Base-by-base conservation (phyloP, 2,113 vertebrate species). In the Entomyzon cyanotis region DNA sequence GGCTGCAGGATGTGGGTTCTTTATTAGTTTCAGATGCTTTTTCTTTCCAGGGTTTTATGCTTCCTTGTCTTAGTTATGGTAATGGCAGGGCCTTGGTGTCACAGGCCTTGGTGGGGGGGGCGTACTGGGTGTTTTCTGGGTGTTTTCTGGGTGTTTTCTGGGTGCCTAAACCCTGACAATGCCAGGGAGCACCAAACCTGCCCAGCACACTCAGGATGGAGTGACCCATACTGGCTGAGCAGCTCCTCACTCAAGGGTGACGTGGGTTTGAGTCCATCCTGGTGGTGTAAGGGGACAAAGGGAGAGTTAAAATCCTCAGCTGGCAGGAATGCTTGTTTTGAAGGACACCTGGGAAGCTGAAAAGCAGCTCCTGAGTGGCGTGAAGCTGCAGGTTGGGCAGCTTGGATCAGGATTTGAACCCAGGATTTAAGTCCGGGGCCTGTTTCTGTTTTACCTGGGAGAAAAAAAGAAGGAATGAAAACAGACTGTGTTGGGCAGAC, bases 1-100 rank as follows among this genome's bases (percentile, higher is more conserved):
- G 76, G 69, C 60, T 12, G 60, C 55, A 86, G 79, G 77, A 52
- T 53, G 10, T 28, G 53, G 6, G 3, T 35, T 68, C 59, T 93
- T 95, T 62, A 91, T 92, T 73, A 14, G 15, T 79, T 90, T 82
- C 76, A 89, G 83, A 76, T 84, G 73, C 10, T 76, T 90, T 84
- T 76, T 47, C 89, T 90, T 87, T 82, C 65, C 56, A 78, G 60
- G 47, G 19, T 44, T 95, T 33, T 6, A 5, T 50, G n/a, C 33
- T 85, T 87, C 30, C 15, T 3, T 39, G 20, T 37, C 74, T 63
- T 33, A n/a, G 25, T 58, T 22, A 0, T 7, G 42, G 23, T 46
- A 42, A 3, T 21, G 25, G 16, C 31, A 74, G n/a, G 42, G 28
- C 58, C 37, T 53, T 49, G 73, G 46, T 63, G 62, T 46, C 1